These are phyloP conservation scores for Brachymystax lenok DNA, from an alignment of 2,797 vertebrate genomes.

Conservation along the genomic window DNA sequence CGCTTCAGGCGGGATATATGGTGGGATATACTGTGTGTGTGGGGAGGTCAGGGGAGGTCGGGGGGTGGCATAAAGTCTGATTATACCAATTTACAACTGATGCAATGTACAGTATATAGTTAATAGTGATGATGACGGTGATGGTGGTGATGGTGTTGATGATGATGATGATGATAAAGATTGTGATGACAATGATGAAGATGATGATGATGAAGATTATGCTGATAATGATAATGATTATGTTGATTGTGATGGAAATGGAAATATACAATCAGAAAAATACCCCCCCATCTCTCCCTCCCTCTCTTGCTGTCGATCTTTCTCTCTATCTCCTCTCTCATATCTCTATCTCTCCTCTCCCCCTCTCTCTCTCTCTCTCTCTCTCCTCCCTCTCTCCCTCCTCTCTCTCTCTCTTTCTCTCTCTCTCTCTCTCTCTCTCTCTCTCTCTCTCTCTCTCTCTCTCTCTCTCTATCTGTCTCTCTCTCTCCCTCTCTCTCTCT, in stretches of 20 bases:
- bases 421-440: too few species aligned
- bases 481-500: neutral
- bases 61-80: neutral
- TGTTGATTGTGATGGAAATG: neutral
- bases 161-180: neutral
- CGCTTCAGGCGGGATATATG: neutral
- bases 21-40: neutral
- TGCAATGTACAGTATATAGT: neutral
- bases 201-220: neutral
- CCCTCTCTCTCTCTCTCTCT: too few species aligned
- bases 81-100: neutral
- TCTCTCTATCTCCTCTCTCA: neutral
- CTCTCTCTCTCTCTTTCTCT: too few species aligned
- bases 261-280: neutral
- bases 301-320: neutral
- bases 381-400: too few species aligned
- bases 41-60: neutral
- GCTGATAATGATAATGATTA: neutral
- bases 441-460: accelerated
- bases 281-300: neutral
- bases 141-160: neutral
- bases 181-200: neutral
- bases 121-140: neutral
- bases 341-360: neutral
- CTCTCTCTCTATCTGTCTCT: accelerated